Base-by-base conservation (phyloP, 1,140 invertebrate genomes). In the Ctenoplectra terminalis region DNA sequence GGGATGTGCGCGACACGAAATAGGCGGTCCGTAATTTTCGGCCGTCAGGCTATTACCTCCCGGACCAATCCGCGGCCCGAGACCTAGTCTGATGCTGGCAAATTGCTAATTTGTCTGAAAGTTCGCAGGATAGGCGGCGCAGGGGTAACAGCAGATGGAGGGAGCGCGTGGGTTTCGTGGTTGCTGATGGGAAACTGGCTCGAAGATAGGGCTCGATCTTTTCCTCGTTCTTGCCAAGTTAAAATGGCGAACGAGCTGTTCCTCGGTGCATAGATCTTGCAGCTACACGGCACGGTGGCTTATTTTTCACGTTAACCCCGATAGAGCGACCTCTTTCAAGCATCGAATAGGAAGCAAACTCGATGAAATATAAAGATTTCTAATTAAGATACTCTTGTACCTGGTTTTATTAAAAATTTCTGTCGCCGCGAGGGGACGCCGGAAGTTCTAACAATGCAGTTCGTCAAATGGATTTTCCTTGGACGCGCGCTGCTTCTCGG, bases 91-190 rank as follows among this genome's bases (percentile, higher is more conserved):
- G 85, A 72, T 63, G 85, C 74, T 87, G 85, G 86, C 86, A 83
- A 87, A 83, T 87, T 87, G 86, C 85, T 87, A 87, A 84, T 87
- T 87, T 87, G 84, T 73, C 75, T 61, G 75, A 84, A 87, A 87
- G 72, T 87, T 87, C 34, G 61, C 34, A 71, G 60, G 67, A 46
- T 60, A 20, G 84, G 83, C 63, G 48, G 37, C 37, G 17, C 31
- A 4, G 56, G 15, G 61, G 46, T 23, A 20, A 26, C 17, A 15
- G 54, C 31, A 40, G 56, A 29, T 58, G 58, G 60, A 46, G 54
- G 75, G 69, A 48, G 46, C 37, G 79, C 66, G 75, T 60, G 56
- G 67, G 67, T 37, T 61, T 70, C 54, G 56, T 73, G 69, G 69
- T 26, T 5, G 69, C 20, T 31, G 77, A 73, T 72, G 77, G 69